phyloP scores from a whole-genome alignment of 2,797 vertebrate genomes.

The Hydrophis major region DNA sequence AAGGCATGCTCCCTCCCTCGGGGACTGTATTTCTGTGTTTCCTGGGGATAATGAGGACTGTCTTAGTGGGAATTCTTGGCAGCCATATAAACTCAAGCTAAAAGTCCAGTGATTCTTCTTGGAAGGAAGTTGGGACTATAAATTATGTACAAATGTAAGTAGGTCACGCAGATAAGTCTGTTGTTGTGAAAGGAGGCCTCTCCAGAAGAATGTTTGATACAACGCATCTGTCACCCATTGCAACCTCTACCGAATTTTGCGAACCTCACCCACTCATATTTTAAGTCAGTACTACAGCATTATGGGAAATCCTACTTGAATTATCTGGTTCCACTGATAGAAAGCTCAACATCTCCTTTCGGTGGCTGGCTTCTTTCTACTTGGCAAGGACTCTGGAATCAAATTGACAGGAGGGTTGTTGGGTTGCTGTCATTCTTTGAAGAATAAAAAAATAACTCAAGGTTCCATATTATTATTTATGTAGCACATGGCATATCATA shows the following conservation, averaged over 20 bases:
- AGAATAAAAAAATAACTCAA: not conserved
- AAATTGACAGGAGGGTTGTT: not conserved
- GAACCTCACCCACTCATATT: not conserved
- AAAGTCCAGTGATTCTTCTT: not conserved
- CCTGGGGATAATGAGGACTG: no score
- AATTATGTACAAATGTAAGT: not conserved
- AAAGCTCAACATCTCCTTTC: not conserved
- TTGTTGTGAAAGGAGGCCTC: not conserved
- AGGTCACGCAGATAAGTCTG: not conserved
- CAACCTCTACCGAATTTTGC: not conserved
- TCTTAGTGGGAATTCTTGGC: not conserved
- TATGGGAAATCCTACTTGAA: not conserved
- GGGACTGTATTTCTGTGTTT: not conserved
- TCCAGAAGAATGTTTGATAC: not conserved
- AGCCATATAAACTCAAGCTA: not conserved
- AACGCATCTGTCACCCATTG: not conserved
- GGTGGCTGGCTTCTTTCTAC: not conserved
- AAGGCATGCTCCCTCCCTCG: not conserved
- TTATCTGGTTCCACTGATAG: not conserved
- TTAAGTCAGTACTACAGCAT: not conserved
- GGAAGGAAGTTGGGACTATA: not conserved
- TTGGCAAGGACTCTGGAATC: not conserved
- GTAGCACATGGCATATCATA: not conserved
- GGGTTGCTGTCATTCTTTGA: not conserved
- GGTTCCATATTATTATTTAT: not conserved